These are phyloP conservation scores for Enhydra lutris DNA, from an alignment of 2,113 vertebrate species.

Conservation along the genomic window DNA sequence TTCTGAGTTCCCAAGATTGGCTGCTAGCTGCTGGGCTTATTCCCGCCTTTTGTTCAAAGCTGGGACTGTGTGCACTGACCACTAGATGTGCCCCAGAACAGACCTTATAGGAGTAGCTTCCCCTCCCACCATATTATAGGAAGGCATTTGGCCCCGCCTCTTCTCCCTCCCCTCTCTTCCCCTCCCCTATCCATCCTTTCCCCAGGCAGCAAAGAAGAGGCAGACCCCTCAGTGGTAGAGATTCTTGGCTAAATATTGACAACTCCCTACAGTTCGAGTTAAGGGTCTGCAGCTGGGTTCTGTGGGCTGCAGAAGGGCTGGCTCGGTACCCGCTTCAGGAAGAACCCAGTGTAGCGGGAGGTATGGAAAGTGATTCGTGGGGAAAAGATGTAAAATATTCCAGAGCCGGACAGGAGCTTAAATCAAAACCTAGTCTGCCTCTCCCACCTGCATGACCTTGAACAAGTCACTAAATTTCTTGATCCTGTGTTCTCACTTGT, in stretches of 20 bases:
- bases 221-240: too few relatives aligned
- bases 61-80: neutral
- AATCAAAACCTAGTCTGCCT: neutral
- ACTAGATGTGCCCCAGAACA: neutral
- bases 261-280: too few relatives aligned
- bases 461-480: neutral
- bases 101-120: neutral
- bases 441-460: neutral
- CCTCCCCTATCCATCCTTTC: neutral
- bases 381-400: neutral
- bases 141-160: neutral
- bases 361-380: neutral
- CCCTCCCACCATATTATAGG: neutral
- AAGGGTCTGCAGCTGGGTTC: neutral
- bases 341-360: neutral
- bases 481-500: neutral
- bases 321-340: neutral
- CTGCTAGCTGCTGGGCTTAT: neutral
- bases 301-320: fast-evolving
- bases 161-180: neutral
- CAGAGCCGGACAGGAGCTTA: neutral
- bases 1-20: neutral
- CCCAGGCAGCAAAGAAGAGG: neutral
- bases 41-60: neutral
- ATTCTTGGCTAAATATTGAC: neutral